Conservation (phyloP, 2,888 invertebrate species). For the Volucella bombylans region DNA sequence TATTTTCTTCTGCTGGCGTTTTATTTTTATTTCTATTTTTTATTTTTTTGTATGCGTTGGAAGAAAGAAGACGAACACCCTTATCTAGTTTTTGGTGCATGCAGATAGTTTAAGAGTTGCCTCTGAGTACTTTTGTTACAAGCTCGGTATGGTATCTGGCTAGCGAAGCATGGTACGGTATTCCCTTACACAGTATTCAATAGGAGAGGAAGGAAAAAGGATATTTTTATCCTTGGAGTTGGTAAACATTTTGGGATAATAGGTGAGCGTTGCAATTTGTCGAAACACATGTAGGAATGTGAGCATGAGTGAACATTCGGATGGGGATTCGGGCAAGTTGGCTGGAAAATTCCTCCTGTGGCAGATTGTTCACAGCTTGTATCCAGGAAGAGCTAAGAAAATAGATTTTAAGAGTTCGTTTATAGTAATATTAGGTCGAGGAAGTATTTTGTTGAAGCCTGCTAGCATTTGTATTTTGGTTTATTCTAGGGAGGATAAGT, state of each 20-base stretch:
- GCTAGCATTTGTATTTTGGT: no score
- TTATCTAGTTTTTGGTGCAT: conserved; percentile 67
- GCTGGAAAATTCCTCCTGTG: background rate
- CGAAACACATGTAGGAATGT: conserved; percentile 38
- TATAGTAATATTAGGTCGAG: no score
- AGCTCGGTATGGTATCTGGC: conserved; percentile 9
- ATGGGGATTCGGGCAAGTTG: background rate
- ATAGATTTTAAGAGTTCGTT: no score
- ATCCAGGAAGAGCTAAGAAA: no score
- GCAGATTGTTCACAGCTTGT: no score
- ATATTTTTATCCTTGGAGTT: conserved; percentile 13
- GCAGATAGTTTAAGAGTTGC: conserved; percentile 63
- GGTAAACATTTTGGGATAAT: conserved; percentile 47
- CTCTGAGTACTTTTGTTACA: conserved; percentile 43
- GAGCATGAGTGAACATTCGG: background rate
- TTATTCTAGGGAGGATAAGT: no score
- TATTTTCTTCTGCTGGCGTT: background rate
- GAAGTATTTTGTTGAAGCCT: no score
- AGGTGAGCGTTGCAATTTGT: conserved; percentile 49
- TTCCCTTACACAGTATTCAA: conserved; percentile 37
- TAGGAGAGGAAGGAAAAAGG: conserved; percentile 29
- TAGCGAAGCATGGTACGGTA: conserved; percentile 33
- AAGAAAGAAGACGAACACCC: conserved; percentile 36
- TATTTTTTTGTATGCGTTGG: background rate
- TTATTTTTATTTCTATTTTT: background rate